These are phyloP conservation scores for Balearica regulorum DNA, from an alignment of 2,797 vertebrate species.

Conservation along the genomic window DNA sequence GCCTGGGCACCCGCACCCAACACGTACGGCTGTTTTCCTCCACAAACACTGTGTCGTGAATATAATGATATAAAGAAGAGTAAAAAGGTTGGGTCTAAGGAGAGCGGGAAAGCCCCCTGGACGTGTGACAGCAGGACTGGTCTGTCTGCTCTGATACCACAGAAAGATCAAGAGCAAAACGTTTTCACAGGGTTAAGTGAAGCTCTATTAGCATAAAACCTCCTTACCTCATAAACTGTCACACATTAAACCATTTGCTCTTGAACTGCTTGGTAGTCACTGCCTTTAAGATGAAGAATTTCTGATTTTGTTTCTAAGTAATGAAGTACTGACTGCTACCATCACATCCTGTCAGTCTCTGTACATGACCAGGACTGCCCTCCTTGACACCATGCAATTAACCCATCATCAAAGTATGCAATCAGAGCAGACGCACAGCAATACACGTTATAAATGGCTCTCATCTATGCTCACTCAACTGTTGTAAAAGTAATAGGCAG, in stretches of 20 bases:
- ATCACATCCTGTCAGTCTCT: not conserved
- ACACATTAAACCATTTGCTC: constrained; percentile 16
- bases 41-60: not conserved
- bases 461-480: constrained; percentile 30
- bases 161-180: not conserved
- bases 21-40: not conserved
- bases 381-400: constrained; percentile 62
- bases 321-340: constrained; percentile 26
- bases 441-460: constrained; percentile 40
- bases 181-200: not conserved
- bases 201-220: not conserved
- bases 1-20: accelerated
- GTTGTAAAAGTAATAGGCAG: constrained; percentile 7
- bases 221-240: not conserved
- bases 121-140: not conserved
- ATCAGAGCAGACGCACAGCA: not conserved
- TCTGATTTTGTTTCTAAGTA: constrained; percentile 34
- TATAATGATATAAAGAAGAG: not conserved
- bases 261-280: not conserved
- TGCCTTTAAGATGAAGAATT: not conserved
- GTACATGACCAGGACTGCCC: not conserved
- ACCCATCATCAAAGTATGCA: constrained; percentile 40
- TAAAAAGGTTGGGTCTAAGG: not conserved
- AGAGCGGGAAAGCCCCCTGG: not conserved
- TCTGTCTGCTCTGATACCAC: not conserved